Evolutionary conservation across 1,140 invertebrate species (phyloP).

Genomic region (Metaphire vulgaris): DNA sequence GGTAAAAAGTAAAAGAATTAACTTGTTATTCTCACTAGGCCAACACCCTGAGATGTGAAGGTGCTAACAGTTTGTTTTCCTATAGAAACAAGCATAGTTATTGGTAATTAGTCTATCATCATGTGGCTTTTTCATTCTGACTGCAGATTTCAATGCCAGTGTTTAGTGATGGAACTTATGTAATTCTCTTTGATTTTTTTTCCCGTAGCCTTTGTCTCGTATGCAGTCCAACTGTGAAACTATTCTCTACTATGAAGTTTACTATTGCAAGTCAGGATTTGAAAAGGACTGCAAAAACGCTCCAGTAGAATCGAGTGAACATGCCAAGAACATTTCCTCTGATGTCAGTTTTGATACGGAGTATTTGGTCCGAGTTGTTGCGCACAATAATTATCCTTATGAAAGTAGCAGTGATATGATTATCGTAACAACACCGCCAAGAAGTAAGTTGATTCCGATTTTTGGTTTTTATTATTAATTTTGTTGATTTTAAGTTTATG

Average conservation of each 20-base stretch:
- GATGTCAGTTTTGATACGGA: neutral
- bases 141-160: too few relatives aligned
- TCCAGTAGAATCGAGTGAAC: neutral
- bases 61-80: too few relatives aligned
- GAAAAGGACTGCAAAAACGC: neutral
- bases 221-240: slow-evolving; percentile 22
- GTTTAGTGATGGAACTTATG: too few relatives aligned
- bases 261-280: slow-evolving; percentile 6
- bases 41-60: too few relatives aligned
- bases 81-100: too few relatives aligned
- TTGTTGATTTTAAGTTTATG: too few relatives aligned
- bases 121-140: too few relatives aligned
- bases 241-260: slow-evolving; percentile 24
- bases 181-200: too few relatives aligned
- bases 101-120: too few relatives aligned
- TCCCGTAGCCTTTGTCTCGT: neutral
- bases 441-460: neutral
- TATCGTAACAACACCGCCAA: neutral
- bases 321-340: neutral
- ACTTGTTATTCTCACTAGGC: too few relatives aligned
- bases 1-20: too few relatives aligned
- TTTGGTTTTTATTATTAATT: too few relatives aligned
- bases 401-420: neutral
- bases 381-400: neutral
- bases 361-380: neutral